Conservation (phyloP, 2,797 vertebrate genomes). For the Falco columbarius region DNA sequence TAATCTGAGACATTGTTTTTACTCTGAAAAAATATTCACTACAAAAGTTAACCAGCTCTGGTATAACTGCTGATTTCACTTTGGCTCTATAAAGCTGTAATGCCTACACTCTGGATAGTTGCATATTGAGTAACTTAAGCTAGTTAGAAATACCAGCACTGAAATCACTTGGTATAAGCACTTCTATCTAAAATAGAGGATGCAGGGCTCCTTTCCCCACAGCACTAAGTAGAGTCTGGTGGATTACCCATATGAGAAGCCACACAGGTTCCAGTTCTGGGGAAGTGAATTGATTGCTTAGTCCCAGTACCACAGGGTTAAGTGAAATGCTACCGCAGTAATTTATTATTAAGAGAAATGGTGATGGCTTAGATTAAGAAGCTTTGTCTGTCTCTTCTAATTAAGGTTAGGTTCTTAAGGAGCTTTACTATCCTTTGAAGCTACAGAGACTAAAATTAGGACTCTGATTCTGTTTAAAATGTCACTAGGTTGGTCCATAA, state of each 20-base stretch:
- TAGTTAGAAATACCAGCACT: not conserved
- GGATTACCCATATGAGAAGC: not conserved
- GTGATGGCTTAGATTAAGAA: slow-evolving; percentile 67
- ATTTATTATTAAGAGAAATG: slow-evolving; percentile 56
- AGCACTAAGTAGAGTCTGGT: not conserved
- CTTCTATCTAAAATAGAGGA: not conserved
- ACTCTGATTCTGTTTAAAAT: slow-evolving; percentile 34
- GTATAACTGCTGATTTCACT: not conserved
- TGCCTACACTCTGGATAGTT: not conserved
- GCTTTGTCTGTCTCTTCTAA: slow-evolving; percentile 69
- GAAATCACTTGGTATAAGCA: not conserved
- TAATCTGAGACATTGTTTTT: not conserved
- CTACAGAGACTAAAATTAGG: slow-evolving; percentile 59
- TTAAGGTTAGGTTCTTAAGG: slow-evolving; percentile 65
- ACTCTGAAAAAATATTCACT: not conserved
- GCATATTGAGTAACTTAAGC: not conserved
- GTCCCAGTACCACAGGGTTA: slow-evolving; percentile 40
- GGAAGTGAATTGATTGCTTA: not conserved
- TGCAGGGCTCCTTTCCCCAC: not conserved
- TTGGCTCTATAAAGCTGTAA: not conserved
- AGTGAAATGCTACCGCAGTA: slow-evolving; percentile 60
- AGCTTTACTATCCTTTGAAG: slow-evolving; percentile 64
- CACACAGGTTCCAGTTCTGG: not conserved
- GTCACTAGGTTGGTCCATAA: slow-evolving; percentile 44
- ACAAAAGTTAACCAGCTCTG: not conserved